Evolutionary conservation across 92 coral and sea anemone genomes (phyloP).

Genomic region (Hydrozoanthus gracilis): DNA sequence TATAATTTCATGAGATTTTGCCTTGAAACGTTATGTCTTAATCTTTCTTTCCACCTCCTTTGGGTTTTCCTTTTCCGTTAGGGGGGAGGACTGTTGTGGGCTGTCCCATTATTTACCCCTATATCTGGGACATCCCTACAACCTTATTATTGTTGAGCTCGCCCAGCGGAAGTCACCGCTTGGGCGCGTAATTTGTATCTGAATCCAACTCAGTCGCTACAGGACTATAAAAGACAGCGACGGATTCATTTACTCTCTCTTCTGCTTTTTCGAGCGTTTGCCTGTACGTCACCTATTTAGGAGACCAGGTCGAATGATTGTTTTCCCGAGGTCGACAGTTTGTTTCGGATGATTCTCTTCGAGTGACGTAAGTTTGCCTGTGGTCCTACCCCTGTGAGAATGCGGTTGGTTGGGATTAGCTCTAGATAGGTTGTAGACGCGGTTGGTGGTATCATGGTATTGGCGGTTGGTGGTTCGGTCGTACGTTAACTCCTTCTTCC

Average conservation of each 20-base stretch:
- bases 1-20: not conserved
- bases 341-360: not conserved
- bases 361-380: not conserved
- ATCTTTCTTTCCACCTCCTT: not conserved
- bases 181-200: not conserved
- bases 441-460: not conserved
- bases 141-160: not conserved
- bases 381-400: not conserved
- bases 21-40: not conserved
- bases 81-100: slow-evolving; percentile 16
- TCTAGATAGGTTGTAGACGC: not conserved
- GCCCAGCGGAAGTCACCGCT: not conserved
- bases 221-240: not conserved
- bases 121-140: not conserved
- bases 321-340: not conserved
- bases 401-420: not conserved
- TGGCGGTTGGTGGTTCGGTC: not conserved
- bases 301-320: not conserved
- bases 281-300: not conserved
- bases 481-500: slow-evolving; percentile 5
- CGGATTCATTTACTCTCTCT: not conserved
- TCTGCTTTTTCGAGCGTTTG: not conserved
- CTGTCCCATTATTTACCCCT: not conserved
- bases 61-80: not conserved
- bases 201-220: not conserved